phyloP scores from a whole-genome alignment of 2,888 invertebrate species.

The Temnothorax unifasciatus region DNA sequence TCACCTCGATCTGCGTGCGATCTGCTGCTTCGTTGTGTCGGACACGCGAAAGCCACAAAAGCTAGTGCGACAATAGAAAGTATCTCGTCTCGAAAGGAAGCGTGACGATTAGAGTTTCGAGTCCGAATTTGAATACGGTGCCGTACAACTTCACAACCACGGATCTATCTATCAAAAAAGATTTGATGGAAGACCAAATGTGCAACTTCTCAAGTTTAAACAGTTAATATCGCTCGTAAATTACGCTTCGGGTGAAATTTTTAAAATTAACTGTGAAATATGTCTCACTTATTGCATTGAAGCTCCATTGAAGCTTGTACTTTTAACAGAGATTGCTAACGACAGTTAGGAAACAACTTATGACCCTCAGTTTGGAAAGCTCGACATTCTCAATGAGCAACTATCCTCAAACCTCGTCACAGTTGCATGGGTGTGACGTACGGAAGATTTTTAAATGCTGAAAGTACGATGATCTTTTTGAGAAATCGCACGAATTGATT shows the following conservation, averaged over 20 bases:
- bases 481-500: constrained; percentile 43
- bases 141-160: background rate
- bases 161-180: constrained; percentile 24
- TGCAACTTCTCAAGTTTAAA: background rate
- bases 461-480: constrained; percentile 14
- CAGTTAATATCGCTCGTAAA: background rate
- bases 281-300: background rate
- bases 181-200: constrained; percentile 36
- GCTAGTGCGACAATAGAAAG: constrained; percentile 47
- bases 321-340: background rate
- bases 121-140: constrained; percentile 25
- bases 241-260: background rate
- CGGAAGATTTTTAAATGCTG: constrained; percentile 17
- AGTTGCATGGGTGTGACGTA: background rate
- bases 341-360: background rate
- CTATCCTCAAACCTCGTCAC: constrained; percentile 12
- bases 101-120: constrained; percentile 57
- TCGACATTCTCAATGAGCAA: constrained; percentile 23
- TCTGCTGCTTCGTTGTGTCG: constrained; percentile 28
- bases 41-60: constrained; percentile 53
- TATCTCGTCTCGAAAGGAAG: constrained; percentile 61
- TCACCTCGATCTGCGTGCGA: constrained; percentile 19
- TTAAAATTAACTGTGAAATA: constrained; percentile 1
- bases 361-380: background rate
- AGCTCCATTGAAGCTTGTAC: background rate